Base-by-base conservation (phyloP, 64 coral and sea anemone species). In the Montipora foliosa region DNA sequence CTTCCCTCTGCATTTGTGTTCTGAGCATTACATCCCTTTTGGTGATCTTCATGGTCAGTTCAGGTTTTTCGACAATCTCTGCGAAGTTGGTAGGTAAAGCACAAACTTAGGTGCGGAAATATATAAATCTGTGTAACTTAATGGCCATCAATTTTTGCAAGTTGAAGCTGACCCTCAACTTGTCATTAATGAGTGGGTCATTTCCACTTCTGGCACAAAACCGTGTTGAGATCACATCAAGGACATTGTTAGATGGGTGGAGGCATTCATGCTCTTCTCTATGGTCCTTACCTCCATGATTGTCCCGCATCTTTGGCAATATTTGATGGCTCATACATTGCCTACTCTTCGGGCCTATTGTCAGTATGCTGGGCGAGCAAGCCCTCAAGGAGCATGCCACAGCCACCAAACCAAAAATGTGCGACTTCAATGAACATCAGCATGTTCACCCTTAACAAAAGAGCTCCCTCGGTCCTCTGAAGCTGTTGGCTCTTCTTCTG, bases 301-400 rank as follows among this genome's bases (percentile, higher is more conserved):
- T 8, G 49, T 44, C 22, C 53, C 75, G 0, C 13, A 90, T 12
- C 75, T 49, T 6, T 45, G n/a, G 46, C 10, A 5, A 2, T 74
- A 90, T 17, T 49, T 90, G 0, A 14, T 14, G 1, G 11, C 60
- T 1, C 79, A 79, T 15, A 78, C 62, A 10, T 72, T 90, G 2
- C 75, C 79, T 4, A 90, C 79, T 7, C 25, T 90, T 13, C 53
- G 74, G 3, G 79, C 88, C 8, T 79, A 79, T 45, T 75, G 44
- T 2, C 88, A 79, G 44, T 90, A 77, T 44, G 25, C 47, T 9
- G 88, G 88, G 2, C 5, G 13, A 1, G 88, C 1, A 45, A 13
- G 88, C 45, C 6, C 79, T 90, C 14, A 15, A 75, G 1, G 22
- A 67, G 44, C 8, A 66, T 47, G 88, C 88, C n/a, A 55, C 74